phyloP scores from a whole-genome alignment of 2,888 invertebrate genomes.

The Tridacna gigas region DNA sequence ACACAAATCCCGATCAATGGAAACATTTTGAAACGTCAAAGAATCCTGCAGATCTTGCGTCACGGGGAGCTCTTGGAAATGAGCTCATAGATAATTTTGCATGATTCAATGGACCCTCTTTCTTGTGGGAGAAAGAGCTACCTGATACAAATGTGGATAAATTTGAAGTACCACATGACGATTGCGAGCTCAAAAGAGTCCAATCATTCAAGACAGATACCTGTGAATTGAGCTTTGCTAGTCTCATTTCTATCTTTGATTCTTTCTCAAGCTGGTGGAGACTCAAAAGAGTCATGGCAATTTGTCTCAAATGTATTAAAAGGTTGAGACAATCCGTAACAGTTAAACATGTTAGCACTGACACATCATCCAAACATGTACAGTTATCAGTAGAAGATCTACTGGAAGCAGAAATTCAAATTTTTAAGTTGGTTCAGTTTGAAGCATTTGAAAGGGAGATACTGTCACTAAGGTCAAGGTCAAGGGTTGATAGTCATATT shows the following conservation, averaged over 20 bases:
- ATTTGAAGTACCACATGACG: constrained; percentile 8
- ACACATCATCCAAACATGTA: constrained; percentile 6
- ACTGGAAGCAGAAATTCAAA: constrained; percentile 41
- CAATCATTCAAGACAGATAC: constrained; percentile 7
- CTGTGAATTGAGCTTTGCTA: neutral
- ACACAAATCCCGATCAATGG: constrained; percentile 60
- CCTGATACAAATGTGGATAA: constrained; percentile 4
- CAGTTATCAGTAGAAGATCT: constrained; percentile 43
- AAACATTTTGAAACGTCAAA: constrained; percentile 51
- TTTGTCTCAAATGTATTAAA: neutral
- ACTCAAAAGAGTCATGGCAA: constrained; percentile 26
- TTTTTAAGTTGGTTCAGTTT: constrained; percentile 41
- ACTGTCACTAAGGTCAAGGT: neutral
- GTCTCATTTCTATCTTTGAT: constrained; percentile 28
- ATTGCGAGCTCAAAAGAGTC: constrained; percentile 35
- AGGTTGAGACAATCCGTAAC: neutral
- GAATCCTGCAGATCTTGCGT: constrained; percentile 69
- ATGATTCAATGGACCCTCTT: constrained; percentile 53
- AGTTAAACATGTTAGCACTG: neutral
- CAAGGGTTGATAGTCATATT: neutral
- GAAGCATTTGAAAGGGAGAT: neutral
- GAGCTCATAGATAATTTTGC: neutral
- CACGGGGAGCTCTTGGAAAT: constrained; percentile 45
- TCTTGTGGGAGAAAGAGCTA: constrained; percentile 44
- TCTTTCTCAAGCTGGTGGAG: constrained; percentile 44